Evolutionary conservation across 30 jellyfish, hydroid and myxozoan species (phyloP), one percentile per base, ranked within the genome.

Genomic region (Pelagia noctiluca): DNA sequence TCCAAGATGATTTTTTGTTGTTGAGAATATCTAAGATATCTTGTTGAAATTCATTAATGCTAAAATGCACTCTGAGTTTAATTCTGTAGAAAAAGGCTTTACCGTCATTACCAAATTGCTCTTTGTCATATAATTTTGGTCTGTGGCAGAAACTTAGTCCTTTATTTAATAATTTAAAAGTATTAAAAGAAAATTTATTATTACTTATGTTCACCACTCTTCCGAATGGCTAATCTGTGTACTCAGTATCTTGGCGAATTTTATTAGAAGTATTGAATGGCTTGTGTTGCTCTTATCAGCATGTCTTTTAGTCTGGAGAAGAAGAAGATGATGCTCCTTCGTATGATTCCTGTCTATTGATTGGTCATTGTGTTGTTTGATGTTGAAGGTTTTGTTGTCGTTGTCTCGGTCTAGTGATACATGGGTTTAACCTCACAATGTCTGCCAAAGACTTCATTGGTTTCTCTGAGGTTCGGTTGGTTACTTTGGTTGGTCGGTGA

Each of bases 111-210:
- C 57, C 57, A 42, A 42, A 60, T 4, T 60, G 72, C 12, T 60
- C 35, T 60, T 60, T 60, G 72, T 60, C 35, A 26, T 60, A 60
- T 60, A n/a, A 42, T 60, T 60, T 60, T 60, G 72, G 72, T n/a
- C 72, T 22, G 29, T 10, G 72, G 72, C 72, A 60, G 72, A 60
- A 60, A 60, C 35, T 60, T n/a, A 60, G 72, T 22, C 35, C 35
- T 60, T 60, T 60, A 26, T n/a, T 60, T 26, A 60, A 60, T 60
- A 60, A 26, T 60, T 60, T 22, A 60, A 60, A 60, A 42, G 57
- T 42, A 16, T 42, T 42, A 42, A 42, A 42, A 42, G 57, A 42
- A 42, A 42, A 42, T n/a, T n/a, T n/a, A n/a, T n/a, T n/a, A n/a
- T n/a, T n/a, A n/a, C n/a, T n/a, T n/a, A n/a, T n/a, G n/a, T n/a